A percentile compares a stretch with the other conserved stretches of the same genome.
Evolutionary conservation across 2,797 vertebrate genomes (phyloP).

Genomic region (Lithobates pipiens): DNA sequence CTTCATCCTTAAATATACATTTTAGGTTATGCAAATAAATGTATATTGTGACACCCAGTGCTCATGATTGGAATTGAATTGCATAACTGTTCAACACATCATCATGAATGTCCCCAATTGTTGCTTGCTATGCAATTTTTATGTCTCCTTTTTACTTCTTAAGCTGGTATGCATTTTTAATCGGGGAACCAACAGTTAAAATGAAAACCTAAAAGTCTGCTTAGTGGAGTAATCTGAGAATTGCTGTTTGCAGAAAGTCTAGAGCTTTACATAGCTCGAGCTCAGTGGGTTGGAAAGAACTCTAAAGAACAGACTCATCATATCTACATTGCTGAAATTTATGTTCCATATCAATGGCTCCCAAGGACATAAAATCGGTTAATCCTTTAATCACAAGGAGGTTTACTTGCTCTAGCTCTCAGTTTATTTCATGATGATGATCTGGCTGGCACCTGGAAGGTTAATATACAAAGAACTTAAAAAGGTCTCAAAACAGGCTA

Average conservation of each 20-base stretch:
- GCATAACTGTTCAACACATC: too few relatives aligned
- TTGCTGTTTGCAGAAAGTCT: constrained; percentile 52
- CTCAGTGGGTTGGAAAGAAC: constrained; percentile 47
- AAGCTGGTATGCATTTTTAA: neutral
- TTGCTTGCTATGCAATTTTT: neutral
- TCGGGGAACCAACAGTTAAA: constrained; percentile 36
- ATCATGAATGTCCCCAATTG: too few relatives aligned
- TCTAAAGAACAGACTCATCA: constrained; percentile 39
- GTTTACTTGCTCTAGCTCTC: neutral
- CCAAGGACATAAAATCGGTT: constrained; percentile 33
- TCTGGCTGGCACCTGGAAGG: constrained; percentile 6
- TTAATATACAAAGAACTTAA: neutral
- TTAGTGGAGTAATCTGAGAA: constrained; percentile 31
- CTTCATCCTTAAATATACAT: too few relatives aligned
- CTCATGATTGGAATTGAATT: too few relatives aligned
- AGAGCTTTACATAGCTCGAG: constrained; percentile 44
- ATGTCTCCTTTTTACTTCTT: neutral
- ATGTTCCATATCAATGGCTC: constrained; percentile 15
- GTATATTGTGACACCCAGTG: too few relatives aligned
- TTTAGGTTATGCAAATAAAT: too few relatives aligned
- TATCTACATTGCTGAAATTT: constrained; percentile 42
- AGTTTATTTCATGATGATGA: constrained; percentile 9
- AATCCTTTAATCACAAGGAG: constrained; percentile 30
- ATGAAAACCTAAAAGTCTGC: neutral
- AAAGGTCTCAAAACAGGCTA: neutral